Evolutionary conservation across 2,113 vertebrate genomes (phyloP).

Genomic region (Perca flavescens): DNA sequence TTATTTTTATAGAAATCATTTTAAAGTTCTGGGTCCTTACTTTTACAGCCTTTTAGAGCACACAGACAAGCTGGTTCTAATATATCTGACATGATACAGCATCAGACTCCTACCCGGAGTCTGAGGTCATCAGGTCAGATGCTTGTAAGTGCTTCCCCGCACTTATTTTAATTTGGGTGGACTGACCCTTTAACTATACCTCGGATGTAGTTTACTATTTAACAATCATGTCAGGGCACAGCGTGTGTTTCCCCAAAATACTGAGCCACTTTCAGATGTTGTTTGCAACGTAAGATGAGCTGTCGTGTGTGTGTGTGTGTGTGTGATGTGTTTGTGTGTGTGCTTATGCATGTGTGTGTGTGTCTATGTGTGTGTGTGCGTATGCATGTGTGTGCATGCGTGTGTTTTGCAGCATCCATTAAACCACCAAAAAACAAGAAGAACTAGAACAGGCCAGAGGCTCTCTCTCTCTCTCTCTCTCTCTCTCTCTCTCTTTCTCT

Average conservation of each 20-base stretch:
- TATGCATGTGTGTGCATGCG: conserved; percentile 7
- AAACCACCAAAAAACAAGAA: conserved; percentile 66
- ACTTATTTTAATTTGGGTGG: not conserved
- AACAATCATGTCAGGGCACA: not conserved
- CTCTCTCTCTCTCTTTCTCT: not conserved
- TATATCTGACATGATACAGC: no score
- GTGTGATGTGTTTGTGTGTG: conserved; percentile 6
- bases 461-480: conserved; percentile 19
- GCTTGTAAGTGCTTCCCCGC: no score
- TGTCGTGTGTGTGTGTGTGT: conserved; percentile 30
- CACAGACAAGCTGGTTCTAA: no score
- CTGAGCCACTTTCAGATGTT: conserved; percentile 3
- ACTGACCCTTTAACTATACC: not conserved
- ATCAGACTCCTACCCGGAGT: no score
- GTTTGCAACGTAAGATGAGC: conserved; percentile 25
- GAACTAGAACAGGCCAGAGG: conserved; percentile 68
- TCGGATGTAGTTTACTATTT: not conserved
- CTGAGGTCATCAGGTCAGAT: no score
- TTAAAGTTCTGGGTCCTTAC: no score
- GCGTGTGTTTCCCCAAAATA: not conserved
- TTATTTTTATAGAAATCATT: no score
- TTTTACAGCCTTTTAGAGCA: no score
- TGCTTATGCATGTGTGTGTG: not conserved
- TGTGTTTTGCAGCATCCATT: conserved; percentile 57
- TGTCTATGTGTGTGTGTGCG: conserved; percentile 10